phyloP scores from a whole-genome alignment of 1,140 invertebrate genomes.

The Goniozus legneri region DNA sequence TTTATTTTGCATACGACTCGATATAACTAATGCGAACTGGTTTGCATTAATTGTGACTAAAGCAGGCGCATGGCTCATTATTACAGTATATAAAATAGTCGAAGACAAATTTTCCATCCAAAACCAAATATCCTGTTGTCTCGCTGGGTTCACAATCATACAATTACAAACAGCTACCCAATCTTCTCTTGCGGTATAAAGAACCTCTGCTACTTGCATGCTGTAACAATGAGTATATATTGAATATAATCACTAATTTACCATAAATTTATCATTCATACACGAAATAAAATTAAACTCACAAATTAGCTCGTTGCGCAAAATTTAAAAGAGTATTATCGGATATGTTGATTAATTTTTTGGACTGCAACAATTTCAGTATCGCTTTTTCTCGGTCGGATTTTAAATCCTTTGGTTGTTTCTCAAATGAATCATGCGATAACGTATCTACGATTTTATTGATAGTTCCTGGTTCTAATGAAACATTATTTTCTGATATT shows the following conservation, averaged over 20 bases:
- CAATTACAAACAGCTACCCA: constrained; percentile 48
- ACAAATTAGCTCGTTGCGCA: constrained; percentile 66
- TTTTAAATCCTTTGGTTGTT: constrained; percentile 56
- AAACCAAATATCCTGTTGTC: constrained; percentile 42
- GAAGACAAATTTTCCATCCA: constrained; percentile 41
- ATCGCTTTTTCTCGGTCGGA: constrained; percentile 79
- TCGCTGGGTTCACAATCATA: constrained; percentile 35
- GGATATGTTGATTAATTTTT: constrained; percentile 63
- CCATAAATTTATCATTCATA: background rate
- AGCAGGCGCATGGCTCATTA: constrained; percentile 25
- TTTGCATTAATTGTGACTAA: constrained; percentile 35
- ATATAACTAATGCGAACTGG: constrained; percentile 36
- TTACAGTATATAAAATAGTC: constrained; percentile 35
- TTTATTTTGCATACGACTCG: constrained; percentile 29
- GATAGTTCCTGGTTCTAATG: constrained; percentile 34
- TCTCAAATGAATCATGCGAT: constrained; percentile 49
- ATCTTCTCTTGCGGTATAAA: constrained; percentile 46
- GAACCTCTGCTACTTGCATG: constrained; percentile 41
- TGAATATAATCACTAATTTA: constrained; percentile 2
- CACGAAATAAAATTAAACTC: constrained; percentile 36
- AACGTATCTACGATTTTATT: constrained; percentile 57
- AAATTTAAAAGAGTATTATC: constrained; percentile 57
- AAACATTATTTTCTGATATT: constrained; percentile 40
- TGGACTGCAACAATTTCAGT: constrained; percentile 70
- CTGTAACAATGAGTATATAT: constrained; percentile 25